phyloP scores from a whole-genome alignment of 2,888 invertebrate species.

The Antitype chi region DNA sequence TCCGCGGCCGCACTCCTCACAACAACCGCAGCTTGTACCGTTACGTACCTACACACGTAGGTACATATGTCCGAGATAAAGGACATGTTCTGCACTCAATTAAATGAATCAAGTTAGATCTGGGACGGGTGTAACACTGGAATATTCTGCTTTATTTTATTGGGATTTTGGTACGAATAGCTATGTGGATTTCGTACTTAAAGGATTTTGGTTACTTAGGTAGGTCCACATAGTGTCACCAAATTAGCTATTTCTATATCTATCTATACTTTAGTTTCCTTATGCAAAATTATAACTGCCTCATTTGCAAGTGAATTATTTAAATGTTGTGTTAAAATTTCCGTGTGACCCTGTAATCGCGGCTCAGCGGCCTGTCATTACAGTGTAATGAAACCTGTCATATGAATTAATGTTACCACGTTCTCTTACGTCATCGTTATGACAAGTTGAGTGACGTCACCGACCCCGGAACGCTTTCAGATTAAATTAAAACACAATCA shows the following conservation, averaged over 20 bases:
- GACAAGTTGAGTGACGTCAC: slow-evolving; percentile 47
- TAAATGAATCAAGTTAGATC: slow-evolving; percentile 49
- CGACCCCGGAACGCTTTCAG: slow-evolving; percentile 25
- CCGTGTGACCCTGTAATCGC: slow-evolving; percentile 10
- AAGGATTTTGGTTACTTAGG: neutral
- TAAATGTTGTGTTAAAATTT: slow-evolving; percentile 14
- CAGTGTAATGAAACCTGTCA: slow-evolving; percentile 49
- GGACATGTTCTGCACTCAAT: slow-evolving; percentile 58
- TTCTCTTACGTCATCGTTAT: slow-evolving; percentile 53
- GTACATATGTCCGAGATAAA: slow-evolving; percentile 28
- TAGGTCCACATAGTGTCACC: neutral
- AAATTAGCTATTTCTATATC: neutral
- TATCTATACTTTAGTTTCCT: neutral
- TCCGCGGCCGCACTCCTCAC: slow-evolving; percentile 46
- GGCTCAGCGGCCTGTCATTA: slow-evolving; percentile 34
- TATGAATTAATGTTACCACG: slow-evolving; percentile 51
- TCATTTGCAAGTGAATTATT: slow-evolving; percentile 26
- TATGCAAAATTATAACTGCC: slow-evolving; percentile 2
- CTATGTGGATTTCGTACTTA: slow-evolving; percentile 9
- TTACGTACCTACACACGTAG: slow-evolving; percentile 2
- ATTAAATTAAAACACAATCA: slow-evolving; percentile 54
- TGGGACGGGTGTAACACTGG: neutral
- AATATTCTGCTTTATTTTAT: slow-evolving; percentile 31
- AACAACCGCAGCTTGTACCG: slow-evolving; percentile 36
- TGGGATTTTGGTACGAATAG: slow-evolving; percentile 5